These are phyloP conservation scores for Sceloporus tristichus DNA, from an alignment of 2,113 vertebrate species.

Conservation along the genomic window DNA sequence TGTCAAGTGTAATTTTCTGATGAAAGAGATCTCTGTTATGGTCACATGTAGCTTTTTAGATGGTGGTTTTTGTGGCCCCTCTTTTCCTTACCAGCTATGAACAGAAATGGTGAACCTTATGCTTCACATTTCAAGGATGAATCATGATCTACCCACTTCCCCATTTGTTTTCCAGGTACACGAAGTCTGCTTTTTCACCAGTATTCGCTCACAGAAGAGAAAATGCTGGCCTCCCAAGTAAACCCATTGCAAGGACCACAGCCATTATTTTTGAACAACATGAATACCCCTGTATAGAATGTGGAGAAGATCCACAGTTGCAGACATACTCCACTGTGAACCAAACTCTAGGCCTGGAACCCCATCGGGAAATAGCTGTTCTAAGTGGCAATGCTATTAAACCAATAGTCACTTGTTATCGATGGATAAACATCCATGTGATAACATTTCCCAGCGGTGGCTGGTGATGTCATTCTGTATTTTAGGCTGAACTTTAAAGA, in stretches of 20 bases:
- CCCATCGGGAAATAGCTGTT: neutral
- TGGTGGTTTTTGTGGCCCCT: neutral
- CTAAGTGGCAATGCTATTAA: neutral
- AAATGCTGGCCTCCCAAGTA: neutral
- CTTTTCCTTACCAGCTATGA: neutral
- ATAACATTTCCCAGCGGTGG: no score
- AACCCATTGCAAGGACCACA: no score
- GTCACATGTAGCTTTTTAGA: neutral
- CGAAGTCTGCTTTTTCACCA: neutral
- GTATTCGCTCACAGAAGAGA: neutral
- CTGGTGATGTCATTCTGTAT: no score
- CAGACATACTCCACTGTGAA: neutral
- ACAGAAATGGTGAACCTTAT: neutral
- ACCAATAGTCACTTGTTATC: neutral
- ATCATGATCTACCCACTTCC: neutral
- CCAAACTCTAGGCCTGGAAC: neutral
- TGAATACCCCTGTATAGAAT: neutral
- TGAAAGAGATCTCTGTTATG: neutral
- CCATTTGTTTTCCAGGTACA: slow-evolving; percentile 6
- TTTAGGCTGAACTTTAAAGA: no score
- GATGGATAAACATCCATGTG: no score
- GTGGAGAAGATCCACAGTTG: neutral
- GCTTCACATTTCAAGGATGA: neutral
- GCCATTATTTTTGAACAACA: no score
- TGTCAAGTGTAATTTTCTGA: no score